Percentiles rank a stretch among this genome's conserved stretches.
Evolutionary conservation across 2,888 invertebrate genomes (phyloP).

Genomic region (Sipha maydis): DNA sequence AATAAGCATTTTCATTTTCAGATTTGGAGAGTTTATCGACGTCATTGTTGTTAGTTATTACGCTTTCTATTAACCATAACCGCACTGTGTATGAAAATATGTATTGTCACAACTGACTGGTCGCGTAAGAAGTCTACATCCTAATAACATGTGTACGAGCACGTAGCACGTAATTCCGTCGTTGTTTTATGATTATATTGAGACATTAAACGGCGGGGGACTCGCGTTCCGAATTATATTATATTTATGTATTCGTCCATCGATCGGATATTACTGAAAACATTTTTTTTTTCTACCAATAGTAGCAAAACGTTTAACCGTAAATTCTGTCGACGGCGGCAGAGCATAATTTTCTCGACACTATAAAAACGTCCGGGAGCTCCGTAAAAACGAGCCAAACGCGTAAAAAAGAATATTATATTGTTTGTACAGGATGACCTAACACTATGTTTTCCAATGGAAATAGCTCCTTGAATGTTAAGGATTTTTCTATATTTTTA

Average conservation of each 20-base stretch:
- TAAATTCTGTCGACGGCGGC: background rate
- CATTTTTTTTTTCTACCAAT: too few relatives aligned
- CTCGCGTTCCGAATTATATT: background rate
- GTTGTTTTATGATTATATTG: conserved; percentile 23
- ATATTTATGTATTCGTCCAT: conserved; percentile 11
- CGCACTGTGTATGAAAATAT: too few relatives aligned
- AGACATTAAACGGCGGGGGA: conserved; percentile 43
- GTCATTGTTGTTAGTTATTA: too few relatives aligned
- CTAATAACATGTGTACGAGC: too few relatives aligned
- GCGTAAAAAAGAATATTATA: background rate
- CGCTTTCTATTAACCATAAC: too few relatives aligned
- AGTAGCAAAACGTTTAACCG: background rate
- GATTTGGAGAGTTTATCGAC: too few relatives aligned
- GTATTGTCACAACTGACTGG: background rate
- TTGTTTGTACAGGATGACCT: too few relatives aligned
- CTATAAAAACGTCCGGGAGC: conserved; percentile 44
- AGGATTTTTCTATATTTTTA: too few relatives aligned
- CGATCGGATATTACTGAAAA: conserved; percentile 14
- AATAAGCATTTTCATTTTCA: too few relatives aligned
- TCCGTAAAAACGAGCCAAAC: conserved; percentile 33
- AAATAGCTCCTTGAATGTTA: too few relatives aligned
- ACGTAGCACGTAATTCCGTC: background rate
- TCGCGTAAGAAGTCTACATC: background rate
- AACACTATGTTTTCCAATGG: too few relatives aligned
- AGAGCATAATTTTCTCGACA: conserved; percentile 35